phyloP scores from a whole-genome alignment of 2,888 invertebrate genomes.

The Archips xylosteana region DNA sequence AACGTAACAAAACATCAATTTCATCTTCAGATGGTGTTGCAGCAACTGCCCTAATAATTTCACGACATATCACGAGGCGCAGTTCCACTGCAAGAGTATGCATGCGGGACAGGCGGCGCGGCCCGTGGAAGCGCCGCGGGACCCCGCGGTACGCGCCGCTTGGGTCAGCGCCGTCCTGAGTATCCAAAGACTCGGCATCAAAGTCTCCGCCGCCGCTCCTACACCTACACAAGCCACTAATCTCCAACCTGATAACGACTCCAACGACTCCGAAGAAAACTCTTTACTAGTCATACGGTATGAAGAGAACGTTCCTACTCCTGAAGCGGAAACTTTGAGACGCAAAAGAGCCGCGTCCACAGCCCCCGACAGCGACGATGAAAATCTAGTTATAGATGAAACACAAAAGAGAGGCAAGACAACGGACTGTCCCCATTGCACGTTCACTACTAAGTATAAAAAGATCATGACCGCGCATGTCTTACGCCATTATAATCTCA shows the following conservation, averaged over 20 bases:
- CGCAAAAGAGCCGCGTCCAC: constrained; percentile 25
- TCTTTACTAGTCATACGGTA: constrained; percentile 72
- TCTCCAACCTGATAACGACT: constrained; percentile 3
- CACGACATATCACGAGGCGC: constrained; percentile 74
- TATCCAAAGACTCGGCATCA: constrained; percentile 60
- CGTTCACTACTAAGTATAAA: constrained; percentile 48
- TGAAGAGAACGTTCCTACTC: constrained; percentile 63
- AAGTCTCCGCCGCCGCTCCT: constrained; percentile 21
- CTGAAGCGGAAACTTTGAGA: constrained; percentile 51
- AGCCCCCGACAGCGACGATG: constrained; percentile 61
- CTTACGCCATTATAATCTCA: constrained; percentile 75
- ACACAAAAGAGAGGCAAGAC: constrained; percentile 40
- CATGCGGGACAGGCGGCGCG: constrained; percentile 57
- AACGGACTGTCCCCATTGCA: constrained; percentile 65
- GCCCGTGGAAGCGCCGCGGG: constrained; percentile 64
- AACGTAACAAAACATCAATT: constrained; percentile 1
- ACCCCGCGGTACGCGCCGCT: constrained; percentile 57
- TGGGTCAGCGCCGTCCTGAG: constrained; percentile 64
- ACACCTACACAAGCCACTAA: neutral
- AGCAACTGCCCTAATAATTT: constrained; percentile 63
- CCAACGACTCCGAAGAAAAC: constrained; percentile 55
- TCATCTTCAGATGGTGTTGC: constrained; percentile 73
- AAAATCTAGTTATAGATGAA: constrained; percentile 64
- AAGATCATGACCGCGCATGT: constrained; percentile 69
- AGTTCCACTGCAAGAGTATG: constrained; percentile 68